phyloP scores from a whole-genome alignment of 2,797 vertebrate species.

The Coendou prehensilis region DNA sequence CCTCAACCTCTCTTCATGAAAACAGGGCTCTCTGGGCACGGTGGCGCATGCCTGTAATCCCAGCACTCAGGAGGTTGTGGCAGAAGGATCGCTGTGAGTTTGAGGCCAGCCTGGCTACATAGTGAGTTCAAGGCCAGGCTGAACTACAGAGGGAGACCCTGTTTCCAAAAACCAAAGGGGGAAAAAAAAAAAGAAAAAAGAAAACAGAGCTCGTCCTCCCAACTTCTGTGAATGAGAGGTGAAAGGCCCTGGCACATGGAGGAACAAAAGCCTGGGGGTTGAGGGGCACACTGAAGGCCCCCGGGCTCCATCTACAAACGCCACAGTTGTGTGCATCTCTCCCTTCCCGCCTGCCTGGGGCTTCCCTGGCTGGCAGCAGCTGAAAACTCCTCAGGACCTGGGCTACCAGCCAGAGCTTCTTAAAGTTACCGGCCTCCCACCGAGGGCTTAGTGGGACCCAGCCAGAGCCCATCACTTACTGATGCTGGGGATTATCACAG shows the following conservation, averaged over 20 bases:
- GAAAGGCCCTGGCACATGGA: background rate
- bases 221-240: background rate
- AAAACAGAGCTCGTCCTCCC: background rate
- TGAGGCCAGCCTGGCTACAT: background rate
- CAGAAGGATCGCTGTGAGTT: background rate
- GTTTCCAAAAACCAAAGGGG: background rate
- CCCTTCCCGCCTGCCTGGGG: background rate
- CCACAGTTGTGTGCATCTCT: background rate
- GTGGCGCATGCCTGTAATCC: background rate
- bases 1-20: background rate
- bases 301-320: background rate
- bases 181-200: background rate
- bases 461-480: conserved; percentile 62
- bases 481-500: conserved; percentile 73
- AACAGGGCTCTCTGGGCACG: background rate
- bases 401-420: conserved; percentile 77
- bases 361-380: background rate
- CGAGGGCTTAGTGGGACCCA: conserved; percentile 45
- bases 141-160: background rate
- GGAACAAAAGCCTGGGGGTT: background rate
- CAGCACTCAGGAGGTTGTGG: background rate
- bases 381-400: conserved; percentile 57
- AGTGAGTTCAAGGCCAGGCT: background rate
- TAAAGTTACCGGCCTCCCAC: conserved; percentile 53
- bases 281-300: background rate